Conservation (phyloP, 2,113 vertebrate genomes). For the Cinclus cinclus region DNA sequence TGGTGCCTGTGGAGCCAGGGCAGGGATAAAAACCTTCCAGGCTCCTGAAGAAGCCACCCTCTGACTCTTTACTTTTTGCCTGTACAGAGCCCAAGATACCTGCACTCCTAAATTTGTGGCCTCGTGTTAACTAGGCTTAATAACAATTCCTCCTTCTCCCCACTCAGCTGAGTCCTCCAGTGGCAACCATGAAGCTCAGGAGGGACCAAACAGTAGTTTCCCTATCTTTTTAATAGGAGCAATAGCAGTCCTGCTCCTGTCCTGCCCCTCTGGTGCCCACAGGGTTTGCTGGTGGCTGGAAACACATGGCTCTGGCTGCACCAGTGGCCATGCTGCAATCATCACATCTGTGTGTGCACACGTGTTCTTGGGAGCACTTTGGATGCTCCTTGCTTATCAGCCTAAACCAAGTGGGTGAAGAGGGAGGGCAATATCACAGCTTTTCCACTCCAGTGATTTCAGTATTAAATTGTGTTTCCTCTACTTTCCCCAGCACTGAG, state of each 20-base stretch:
- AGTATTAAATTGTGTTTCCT: background rate
- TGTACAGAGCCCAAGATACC: background rate
- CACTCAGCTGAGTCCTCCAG: background rate
- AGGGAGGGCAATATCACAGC: background rate
- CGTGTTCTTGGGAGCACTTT: accelerated
- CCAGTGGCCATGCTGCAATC: background rate
- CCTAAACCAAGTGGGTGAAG: background rate
- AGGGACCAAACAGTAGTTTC: background rate
- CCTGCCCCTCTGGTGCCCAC: accelerated
- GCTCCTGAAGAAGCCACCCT: background rate
- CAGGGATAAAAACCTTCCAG: background rate
- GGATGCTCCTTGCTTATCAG: background rate
- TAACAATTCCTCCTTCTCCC: background rate
- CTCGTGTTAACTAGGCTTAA: background rate
- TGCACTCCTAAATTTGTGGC: background rate
- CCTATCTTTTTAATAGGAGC: background rate
- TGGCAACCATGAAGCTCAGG: background rate
- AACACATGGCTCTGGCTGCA: background rate
- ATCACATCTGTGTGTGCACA: accelerated
- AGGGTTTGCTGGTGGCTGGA: background rate
- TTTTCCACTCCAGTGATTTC: background rate
- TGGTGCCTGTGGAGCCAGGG: no score
- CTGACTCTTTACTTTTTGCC: background rate
- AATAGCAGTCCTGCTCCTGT: background rate
- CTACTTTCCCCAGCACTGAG: background rate